These are phyloP conservation scores for Calidris pugnax DNA, from an alignment of 2,113 vertebrate genomes.

Conservation along the genomic window DNA sequence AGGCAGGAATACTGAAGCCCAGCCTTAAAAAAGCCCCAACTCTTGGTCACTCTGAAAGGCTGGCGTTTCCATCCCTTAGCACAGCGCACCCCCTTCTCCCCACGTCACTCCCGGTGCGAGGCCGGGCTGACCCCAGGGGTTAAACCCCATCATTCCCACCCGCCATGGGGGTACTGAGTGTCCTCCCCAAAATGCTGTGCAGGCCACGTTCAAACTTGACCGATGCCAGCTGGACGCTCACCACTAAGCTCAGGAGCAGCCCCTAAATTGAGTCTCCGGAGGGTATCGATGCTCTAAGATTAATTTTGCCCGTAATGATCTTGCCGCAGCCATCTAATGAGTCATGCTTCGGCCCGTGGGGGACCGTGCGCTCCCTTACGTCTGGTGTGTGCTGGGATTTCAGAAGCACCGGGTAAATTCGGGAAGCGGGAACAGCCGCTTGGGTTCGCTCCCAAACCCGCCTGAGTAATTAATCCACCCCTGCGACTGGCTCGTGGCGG, in stretches of 20 bases:
- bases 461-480: accelerated
- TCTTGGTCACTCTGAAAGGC: not conserved
- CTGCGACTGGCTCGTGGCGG: accelerated
- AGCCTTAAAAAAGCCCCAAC: not conserved
- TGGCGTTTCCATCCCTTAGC: not conserved
- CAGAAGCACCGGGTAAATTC: accelerated
- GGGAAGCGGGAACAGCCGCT: accelerated
- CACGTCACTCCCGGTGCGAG: accelerated
- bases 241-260: not conserved
- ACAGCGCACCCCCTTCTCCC: accelerated
- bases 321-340: accelerated
- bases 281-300: accelerated
- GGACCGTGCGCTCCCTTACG: accelerated
- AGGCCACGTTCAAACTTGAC: not conserved
- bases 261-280: accelerated
- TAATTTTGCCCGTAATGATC: not conserved
- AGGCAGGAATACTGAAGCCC: not conserved
- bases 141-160: not conserved
- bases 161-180: not conserved
- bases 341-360: accelerated
- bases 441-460: accelerated
- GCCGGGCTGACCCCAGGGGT: not conserved
- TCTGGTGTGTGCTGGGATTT: not conserved
- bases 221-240: not conserved
- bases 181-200: not conserved